Evolutionary conservation across 2,113 vertebrate genomes (phyloP).

Genomic region (Salvelinus namaycush): DNA sequence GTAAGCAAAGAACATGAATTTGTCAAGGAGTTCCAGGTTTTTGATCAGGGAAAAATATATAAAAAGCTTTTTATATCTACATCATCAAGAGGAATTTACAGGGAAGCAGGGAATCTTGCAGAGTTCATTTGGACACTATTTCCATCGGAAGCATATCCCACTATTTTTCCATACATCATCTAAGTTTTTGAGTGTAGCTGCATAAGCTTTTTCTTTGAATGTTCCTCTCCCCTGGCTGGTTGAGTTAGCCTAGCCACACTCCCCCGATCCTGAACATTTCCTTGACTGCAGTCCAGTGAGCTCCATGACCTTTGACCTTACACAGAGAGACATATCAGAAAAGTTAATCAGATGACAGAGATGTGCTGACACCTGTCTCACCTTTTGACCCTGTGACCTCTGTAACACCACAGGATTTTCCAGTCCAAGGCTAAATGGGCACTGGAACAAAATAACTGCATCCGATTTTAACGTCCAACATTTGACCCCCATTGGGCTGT

Average conservation of each 20-base stretch:
- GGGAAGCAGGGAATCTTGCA: no score
- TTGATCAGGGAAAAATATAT: no score
- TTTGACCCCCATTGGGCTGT: no score
- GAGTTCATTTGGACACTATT: no score
- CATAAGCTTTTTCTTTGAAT: background rate
- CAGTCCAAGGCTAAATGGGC: no score
- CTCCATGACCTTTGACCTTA: background rate
- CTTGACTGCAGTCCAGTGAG: background rate
- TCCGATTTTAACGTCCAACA: no score
- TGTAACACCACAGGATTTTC: background rate
- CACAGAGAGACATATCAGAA: background rate
- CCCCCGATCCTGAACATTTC: background rate
- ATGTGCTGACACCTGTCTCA: conserved; percentile 10
- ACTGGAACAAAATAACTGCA: no score
- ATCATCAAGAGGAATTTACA: no score
- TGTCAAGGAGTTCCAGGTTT: no score
- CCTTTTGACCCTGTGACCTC: conserved; percentile 4
- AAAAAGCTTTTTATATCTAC: no score
- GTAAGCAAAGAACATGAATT: no score
- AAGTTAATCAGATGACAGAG: conserved; percentile 2
- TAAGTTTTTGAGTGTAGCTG: background rate
- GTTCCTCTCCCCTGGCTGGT: background rate
- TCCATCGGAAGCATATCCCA: no score
- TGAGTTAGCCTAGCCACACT: background rate
- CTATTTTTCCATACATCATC: background rate